These are phyloP conservation scores for Tragelaphus buxtoni DNA, from an alignment of 2,113 vertebrate genomes.

Conservation along the genomic window DNA sequence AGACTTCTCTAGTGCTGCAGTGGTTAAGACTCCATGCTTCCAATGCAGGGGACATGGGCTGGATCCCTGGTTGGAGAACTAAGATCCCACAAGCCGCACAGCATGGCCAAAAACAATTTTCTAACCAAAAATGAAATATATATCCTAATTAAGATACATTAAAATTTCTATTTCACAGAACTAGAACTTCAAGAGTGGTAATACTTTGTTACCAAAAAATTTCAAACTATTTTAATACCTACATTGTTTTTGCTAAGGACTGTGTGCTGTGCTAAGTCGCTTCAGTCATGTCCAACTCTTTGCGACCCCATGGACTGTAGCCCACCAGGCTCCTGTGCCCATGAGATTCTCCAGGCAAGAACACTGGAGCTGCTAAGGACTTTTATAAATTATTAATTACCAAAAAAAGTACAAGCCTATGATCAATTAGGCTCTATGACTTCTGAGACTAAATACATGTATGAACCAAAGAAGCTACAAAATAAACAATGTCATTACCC, in stretches of 20 bases:
- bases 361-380: background rate
- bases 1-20: background rate
- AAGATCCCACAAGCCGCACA: background rate
- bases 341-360: background rate
- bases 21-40: background rate
- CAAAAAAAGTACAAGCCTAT: background rate
- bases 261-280: background rate
- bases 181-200: background rate
- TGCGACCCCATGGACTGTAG: background rate
- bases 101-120: background rate
- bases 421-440: background rate
- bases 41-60: background rate
- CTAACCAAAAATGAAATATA: background rate
- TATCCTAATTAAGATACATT: background rate
- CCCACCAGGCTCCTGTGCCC: background rate
- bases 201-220: background rate
- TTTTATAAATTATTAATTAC: background rate
- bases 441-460: background rate
- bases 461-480: background rate
- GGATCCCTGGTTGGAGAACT: background rate
- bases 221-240: background rate
- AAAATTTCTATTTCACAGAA: slow-evolving; percentile 24
- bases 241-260: background rate
- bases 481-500: background rate
- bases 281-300: background rate